Percentiles rank a stretch among this genome's conserved stretches.
Evolutionary conservation across 1,140 invertebrate genomes (phyloP).

Genomic region (Drosophila tani): DNA sequence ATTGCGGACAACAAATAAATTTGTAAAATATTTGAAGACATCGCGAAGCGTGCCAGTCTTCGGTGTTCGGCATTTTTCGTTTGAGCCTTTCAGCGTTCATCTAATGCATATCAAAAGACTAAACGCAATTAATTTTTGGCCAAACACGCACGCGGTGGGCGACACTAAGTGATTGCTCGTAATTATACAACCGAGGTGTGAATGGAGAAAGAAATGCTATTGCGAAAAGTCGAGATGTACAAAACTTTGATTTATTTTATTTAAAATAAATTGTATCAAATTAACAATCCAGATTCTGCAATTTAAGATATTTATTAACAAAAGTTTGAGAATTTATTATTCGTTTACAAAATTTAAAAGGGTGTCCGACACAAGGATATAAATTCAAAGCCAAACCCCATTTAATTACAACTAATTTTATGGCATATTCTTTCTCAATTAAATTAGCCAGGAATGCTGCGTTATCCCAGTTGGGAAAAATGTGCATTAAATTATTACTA

Average conservation of each 20-base stretch:
- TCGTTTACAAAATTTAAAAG: too few relatives aligned
- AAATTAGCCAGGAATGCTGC: background rate
- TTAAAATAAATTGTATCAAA: too few relatives aligned
- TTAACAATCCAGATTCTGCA: too few relatives aligned
- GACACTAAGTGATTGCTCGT: background rate
- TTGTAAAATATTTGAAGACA: conserved; percentile 35
- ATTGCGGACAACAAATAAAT: conserved; percentile 39
- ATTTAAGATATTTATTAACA: too few relatives aligned
- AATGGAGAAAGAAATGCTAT: background rate
- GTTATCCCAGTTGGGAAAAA: background rate
- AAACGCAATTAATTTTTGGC: conserved; percentile 65
- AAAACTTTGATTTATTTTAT: background rate
- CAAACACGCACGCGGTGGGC: conserved; percentile 17
- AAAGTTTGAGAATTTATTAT: too few relatives aligned
- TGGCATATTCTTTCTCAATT: background rate
- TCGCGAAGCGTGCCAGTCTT: conserved; percentile 38
- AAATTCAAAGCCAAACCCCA: background rate
- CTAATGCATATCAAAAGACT: conserved; percentile 66
- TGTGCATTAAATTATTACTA: background rate
- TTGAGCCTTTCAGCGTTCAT: conserved; percentile 38
- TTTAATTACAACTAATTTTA: too few relatives aligned
- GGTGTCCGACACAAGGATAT: background rate
- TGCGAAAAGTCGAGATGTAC: background rate
- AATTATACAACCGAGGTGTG: conserved; percentile 26
- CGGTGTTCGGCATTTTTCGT: conserved; percentile 15